Evolutionary conservation across 2,113 vertebrate species (phyloP).

Genomic region (Pandion haliaetus): DNA sequence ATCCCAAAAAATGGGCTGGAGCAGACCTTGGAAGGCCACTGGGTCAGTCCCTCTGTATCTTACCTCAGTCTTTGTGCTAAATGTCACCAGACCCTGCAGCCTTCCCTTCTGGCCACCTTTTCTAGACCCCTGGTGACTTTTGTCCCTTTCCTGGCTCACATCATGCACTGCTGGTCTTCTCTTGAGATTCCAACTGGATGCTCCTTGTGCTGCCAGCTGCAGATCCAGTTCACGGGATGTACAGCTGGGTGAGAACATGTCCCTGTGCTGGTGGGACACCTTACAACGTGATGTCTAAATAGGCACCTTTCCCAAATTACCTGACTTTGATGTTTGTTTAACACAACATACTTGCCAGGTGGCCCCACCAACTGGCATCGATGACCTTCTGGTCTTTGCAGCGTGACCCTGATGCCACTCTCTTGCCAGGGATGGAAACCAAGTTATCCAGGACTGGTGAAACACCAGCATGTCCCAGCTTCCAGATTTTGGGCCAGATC

Average conservation of each 20-base stretch:
- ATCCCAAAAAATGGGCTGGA: neutral
- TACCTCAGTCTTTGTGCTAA: neutral
- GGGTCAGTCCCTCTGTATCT: neutral
- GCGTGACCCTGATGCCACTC: fast-evolving
- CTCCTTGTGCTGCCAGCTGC: neutral
- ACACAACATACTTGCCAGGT: fast-evolving
- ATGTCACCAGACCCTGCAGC: neutral
- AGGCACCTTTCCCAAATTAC: neutral
- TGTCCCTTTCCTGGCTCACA: neutral
- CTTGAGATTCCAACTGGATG: fast-evolving
- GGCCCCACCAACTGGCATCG: fast-evolving
- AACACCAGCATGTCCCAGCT: neutral
- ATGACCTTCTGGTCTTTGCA: fast-evolving
- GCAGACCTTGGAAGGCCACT: neutral
- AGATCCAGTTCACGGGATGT: fast-evolving
- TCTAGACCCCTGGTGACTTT: neutral
- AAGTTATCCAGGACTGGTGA: neutral
- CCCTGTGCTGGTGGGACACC: fast-evolving
- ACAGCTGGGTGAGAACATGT: too few species aligned
- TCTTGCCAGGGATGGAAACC: neutral
- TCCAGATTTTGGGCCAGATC: neutral
- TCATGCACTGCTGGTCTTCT: neutral
- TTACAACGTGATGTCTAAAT: fast-evolving
- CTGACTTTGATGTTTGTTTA: fast-evolving
- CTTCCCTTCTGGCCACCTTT: neutral